Percentiles rank a stretch among this genome's conserved stretches.
Conservation (phyloP, 2,797 vertebrate genomes). For the Rhynchotus rufescens region DNA sequence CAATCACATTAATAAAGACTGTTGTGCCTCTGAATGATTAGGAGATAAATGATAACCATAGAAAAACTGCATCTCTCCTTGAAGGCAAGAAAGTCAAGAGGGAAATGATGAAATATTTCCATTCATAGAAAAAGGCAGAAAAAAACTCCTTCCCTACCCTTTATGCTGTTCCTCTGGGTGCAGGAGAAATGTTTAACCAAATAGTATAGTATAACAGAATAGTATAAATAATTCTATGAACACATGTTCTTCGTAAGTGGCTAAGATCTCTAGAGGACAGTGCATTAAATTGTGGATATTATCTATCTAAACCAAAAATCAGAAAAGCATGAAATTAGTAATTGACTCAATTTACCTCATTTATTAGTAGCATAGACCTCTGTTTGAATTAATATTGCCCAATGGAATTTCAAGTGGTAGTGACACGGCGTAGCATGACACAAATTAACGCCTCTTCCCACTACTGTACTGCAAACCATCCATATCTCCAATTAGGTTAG, state of each 20-base stretch:
- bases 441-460: conserved; percentile 72
- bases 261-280: conserved; percentile 78
- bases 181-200: conserved; percentile 56
- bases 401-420: conserved; percentile 76
- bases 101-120: conserved; percentile 52
- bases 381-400: conserved; percentile 83
- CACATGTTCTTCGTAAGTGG: conserved; percentile 73
- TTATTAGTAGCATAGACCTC: conserved; percentile 79
- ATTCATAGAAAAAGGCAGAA: not conserved
- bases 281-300: conserved; percentile 78
- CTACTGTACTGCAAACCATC: conserved; percentile 58
- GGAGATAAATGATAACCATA: conserved; percentile 30
- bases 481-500: conserved; percentile 68
- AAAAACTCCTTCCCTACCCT: not conserved
- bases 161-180: conserved; percentile 18
- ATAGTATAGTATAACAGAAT: not conserved
- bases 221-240: conserved; percentile 64
- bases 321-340: conserved; percentile 84
- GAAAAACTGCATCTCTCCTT: conserved; percentile 36
- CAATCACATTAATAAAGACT: not conserved
- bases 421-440: conserved; percentile 76
- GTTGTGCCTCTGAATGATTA: not conserved
- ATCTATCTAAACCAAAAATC: conserved; percentile 80
- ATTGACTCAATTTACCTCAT: conserved; percentile 84
- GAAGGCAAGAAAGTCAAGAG: conserved; percentile 35